Evolutionary conservation across 2,888 invertebrate species (phyloP).

Genomic region (Elegia similella): DNA sequence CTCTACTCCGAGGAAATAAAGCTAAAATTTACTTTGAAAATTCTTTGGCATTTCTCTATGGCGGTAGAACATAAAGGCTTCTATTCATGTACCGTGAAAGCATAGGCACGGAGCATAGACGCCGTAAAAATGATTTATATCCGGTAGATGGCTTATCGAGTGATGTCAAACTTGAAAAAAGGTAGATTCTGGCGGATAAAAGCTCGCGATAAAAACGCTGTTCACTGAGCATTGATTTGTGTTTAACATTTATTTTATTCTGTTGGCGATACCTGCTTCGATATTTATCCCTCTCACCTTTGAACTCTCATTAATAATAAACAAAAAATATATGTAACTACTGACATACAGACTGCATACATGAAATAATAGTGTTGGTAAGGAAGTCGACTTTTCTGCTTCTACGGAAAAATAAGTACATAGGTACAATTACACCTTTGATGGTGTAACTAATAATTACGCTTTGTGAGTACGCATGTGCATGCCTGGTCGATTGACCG

Average conservation of each 20-base stretch:
- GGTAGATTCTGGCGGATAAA: constrained; percentile 46
- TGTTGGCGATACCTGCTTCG: constrained; percentile 18
- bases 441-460: too few species aligned
- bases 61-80: constrained; percentile 62
- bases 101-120: constrained; percentile 61
- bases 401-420: too few species aligned
- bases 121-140: constrained; percentile 77
- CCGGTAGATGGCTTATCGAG: constrained; percentile 62
- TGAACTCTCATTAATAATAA: background rate
- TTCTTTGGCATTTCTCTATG: constrained; percentile 39
- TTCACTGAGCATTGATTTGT: constrained; percentile 33
- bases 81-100: constrained; percentile 71
- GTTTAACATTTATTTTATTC: constrained; percentile 25
- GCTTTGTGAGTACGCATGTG: too few species aligned
- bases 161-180: constrained; percentile 60
- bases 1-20: constrained; percentile 31
- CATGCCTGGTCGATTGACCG: too few species aligned
- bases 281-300: background rate
- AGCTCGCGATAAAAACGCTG: constrained; percentile 41
- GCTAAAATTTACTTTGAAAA: constrained; percentile 18
- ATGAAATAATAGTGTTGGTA: too few species aligned
- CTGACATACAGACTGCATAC: too few species aligned
- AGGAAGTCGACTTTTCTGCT: too few species aligned
- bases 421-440: too few species aligned
- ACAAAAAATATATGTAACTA: background rate